Percentiles rank a stretch among this genome's conserved stretches.
phyloP scores from a whole-genome alignment of 2,797 vertebrate genomes.

The Anas capensis region DNA sequence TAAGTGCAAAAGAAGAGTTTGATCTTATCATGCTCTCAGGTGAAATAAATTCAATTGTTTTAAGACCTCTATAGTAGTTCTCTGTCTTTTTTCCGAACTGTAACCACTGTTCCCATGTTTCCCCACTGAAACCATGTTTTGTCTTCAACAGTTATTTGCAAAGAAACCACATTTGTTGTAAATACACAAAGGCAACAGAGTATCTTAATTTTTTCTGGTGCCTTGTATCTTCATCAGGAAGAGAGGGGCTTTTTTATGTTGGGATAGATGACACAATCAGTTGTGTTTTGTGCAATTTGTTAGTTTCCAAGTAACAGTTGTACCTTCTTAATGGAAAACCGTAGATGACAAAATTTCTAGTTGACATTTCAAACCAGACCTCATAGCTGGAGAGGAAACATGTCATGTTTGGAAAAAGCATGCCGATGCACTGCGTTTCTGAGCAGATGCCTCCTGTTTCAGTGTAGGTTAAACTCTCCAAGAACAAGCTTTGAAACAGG shows the following conservation, averaged over 20 bases:
- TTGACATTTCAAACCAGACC: not conserved
- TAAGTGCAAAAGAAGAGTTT: not conserved
- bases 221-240: not conserved
- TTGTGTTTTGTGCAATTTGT: not conserved
- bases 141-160: not conserved
- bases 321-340: not conserved
- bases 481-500: not conserved
- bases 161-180: not conserved
- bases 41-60: not conserved
- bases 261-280: not conserved
- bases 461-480: not conserved
- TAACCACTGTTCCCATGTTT: not conserved
- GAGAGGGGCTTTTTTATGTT: not conserved
- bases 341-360: slow-evolving; percentile 11
- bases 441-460: not conserved
- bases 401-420: not conserved
- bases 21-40: not conserved
- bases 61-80: not conserved
- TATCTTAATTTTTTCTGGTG: not conserved
- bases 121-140: not conserved
- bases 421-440: not conserved
- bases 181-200: rapidly evolving
- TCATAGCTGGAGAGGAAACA: not conserved
- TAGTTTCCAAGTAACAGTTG: not conserved
- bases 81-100: not conserved